Evolutionary conservation across 1,140 invertebrate genomes (phyloP).

Genomic region (Drosophila pseudoobscura): DNA sequence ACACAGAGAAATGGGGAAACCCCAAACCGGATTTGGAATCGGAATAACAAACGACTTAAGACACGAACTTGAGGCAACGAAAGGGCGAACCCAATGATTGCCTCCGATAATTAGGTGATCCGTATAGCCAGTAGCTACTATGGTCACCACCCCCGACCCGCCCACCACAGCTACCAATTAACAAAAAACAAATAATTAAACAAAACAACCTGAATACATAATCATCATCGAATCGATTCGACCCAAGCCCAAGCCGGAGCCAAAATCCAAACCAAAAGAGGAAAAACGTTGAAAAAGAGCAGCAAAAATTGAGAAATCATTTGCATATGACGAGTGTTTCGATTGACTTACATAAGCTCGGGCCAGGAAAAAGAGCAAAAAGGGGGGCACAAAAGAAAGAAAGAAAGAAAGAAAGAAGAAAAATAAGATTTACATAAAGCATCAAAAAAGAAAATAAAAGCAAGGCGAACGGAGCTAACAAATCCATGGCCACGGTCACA

Average conservation of each 20-base stretch:
- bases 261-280: neutral
- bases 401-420: conserved; percentile 18
- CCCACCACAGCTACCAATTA: conserved; percentile 56
- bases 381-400: conserved; percentile 25
- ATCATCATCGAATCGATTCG: conserved; percentile 48
- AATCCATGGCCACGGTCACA: conserved; percentile 80
- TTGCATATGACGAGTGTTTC: conserved; percentile 58
- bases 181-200: conserved; percentile 40
- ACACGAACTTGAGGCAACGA: conserved; percentile 1
- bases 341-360: conserved; percentile 65
- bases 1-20: too few species aligned
- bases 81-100: conserved; percentile 1
- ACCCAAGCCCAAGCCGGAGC: neutral
- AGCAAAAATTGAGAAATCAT: conserved; percentile 66
- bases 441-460: conserved; percentile 54
- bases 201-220: conserved; percentile 62
- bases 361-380: conserved; percentile 18
- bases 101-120: conserved; percentile 30
- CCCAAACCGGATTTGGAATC: too few species aligned
- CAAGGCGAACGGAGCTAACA: conserved; percentile 49
- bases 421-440: conserved; percentile 64
- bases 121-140: conserved; percentile 35
- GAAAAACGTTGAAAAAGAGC: conserved; percentile 36
- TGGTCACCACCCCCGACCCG: conserved; percentile 16
- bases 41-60: neutral